A percentile compares a stretch with the other conserved stretches of the same genome.
phyloP scores from a whole-genome alignment of 2,888 invertebrate genomes.

The Leptinotarsa peninsularis region DNA sequence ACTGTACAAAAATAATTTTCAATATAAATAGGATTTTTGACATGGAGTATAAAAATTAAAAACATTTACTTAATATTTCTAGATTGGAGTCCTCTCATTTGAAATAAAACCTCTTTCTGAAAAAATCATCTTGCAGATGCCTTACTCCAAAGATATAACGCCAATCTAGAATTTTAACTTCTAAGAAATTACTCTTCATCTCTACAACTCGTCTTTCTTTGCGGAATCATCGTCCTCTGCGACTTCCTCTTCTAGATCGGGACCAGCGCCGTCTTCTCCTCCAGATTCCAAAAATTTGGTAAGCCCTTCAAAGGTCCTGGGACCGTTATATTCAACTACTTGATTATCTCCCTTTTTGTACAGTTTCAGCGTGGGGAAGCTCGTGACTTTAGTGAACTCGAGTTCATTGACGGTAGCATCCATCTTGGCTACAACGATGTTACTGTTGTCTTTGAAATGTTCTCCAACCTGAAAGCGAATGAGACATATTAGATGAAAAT shows the following conservation, averaged over 20 bases:
- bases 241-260: conserved; percentile 72
- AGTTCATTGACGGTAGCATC: conserved; percentile 98
- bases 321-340: conserved; percentile 92
- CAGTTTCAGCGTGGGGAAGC: conserved; percentile 94
- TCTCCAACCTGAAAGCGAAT: conserved; percentile 67
- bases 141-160: neutral
- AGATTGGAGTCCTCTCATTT: neutral
- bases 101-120: neutral
- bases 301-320: conserved; percentile 93
- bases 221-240: conserved; percentile 81
- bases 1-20: conserved; percentile 38
- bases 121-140: neutral
- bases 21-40: conserved; percentile 42
- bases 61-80: conserved; percentile 20
- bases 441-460: conserved; percentile 86
- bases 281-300: conserved; percentile 93
- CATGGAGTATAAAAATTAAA: conserved; percentile 41
- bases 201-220: conserved; percentile 84
- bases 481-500: no score
- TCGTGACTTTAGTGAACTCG: conserved; percentile 93
- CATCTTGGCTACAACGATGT: conserved; percentile 96
- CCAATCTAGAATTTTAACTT: conserved; percentile 6
- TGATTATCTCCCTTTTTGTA: conserved; percentile 94
- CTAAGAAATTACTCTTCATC: conserved; percentile 11
- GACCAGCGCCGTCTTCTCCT: conserved; percentile 82